These are phyloP conservation scores for Xenopus petersii DNA, from an alignment of 2,797 vertebrate species.

Conservation along the genomic window DNA sequence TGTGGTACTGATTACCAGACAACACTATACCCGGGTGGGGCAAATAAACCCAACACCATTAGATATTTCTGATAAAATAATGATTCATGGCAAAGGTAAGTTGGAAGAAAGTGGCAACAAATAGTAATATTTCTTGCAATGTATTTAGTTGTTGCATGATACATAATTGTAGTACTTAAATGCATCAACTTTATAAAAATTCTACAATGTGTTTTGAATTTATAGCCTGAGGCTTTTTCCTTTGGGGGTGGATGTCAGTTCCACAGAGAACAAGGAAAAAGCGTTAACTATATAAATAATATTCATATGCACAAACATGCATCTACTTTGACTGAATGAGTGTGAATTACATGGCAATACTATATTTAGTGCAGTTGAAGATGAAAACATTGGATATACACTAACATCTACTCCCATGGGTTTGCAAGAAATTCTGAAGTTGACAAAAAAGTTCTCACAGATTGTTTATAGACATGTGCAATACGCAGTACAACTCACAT, in stretches of 20 bases:
- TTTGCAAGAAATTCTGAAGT: not conserved
- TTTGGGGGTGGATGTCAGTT: not conserved
- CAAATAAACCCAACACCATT: too few relatives aligned
- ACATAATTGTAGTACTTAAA: too few relatives aligned
- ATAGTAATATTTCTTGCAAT: too few relatives aligned
- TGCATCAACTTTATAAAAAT: too few relatives aligned
- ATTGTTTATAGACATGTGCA: constrained; percentile 9
- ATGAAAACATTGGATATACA: not conserved
- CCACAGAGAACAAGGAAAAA: not conserved
- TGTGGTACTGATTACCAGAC: too few relatives aligned
- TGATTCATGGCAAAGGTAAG: too few relatives aligned
- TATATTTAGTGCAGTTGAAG: not conserved
- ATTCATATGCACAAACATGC: not conserved
- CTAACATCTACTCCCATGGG: not conserved
- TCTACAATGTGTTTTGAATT: too few relatives aligned
- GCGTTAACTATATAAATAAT: not conserved
- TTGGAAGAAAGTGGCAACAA: too few relatives aligned
- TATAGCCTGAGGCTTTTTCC: too few relatives aligned
- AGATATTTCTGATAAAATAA: too few relatives aligned
- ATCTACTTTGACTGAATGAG: not conserved
- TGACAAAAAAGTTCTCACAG: not conserved
- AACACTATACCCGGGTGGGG: too few relatives aligned
- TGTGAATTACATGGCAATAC: not conserved
- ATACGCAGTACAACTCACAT: constrained; percentile 15
- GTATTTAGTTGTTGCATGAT: too few relatives aligned